Evolutionary conservation across 2,888 invertebrate genomes (phyloP), one percentile per base, ranked within the genome.

Genomic region (Scaptomyza parva): DNA sequence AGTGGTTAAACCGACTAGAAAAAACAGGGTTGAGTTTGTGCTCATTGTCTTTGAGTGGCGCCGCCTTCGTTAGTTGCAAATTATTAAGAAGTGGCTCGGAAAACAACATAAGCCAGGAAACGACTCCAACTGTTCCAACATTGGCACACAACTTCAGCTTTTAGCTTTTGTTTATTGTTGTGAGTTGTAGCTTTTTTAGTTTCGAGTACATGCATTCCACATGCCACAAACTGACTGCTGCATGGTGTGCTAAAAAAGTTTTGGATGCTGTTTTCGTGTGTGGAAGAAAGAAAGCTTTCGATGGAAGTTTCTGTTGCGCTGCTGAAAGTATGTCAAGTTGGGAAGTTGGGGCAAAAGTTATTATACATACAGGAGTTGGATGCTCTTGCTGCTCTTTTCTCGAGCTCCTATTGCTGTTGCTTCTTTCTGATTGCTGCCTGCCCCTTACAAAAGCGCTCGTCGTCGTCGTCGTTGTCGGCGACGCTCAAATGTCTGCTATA

Each of bases 41-140:
- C 33, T 33, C 11, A 14, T 50, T 50, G 72, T 43, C 59, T 58
- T 66, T 47, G 61, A 82, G 81, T 82, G 86, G 44, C 28, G 48
- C 63, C 66, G 82, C 83, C 86, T 83, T 83, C 88, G 82, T 83
- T 83, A 85, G 82, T 69, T 74, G 79, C 74, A 82, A 83, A 78
- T 87, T 74, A 76, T 76, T 70, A 63, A 70, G 76, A 76, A 83
- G 82, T 85, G 88, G 68, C 67, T 63, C 78, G 77, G 77, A 77
- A 77, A 79, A 58, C 67, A 74, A 55, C 66, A 64, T 77, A 35
- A 22, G 41, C 41, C 35, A 30, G 48, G 40, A 28, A 45, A 17
- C 41, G 17, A 39, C 43, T 33, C 33, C 50, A 55, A 35, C 8
- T n/a, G n/a, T n/a, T n/a, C n/a, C n/a, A n/a, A n/a, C n/a, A n/a